Percentiles rank a stretch among this genome's conserved stretches.
Conservation (phyloP, 92 coral and sea anemone species). For the Plumapathes pennacea region DNA sequence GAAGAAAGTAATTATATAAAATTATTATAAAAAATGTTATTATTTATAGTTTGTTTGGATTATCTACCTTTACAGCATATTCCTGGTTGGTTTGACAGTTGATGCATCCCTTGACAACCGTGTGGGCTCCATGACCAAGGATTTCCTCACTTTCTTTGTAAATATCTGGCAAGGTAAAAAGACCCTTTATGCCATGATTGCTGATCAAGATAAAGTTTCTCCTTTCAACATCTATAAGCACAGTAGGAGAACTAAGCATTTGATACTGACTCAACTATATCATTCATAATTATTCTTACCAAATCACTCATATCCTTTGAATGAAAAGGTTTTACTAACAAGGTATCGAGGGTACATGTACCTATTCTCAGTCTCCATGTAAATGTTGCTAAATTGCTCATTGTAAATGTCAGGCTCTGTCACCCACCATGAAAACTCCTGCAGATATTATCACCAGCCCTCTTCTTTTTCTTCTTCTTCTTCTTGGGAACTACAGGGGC, state of each 20-base stretch:
- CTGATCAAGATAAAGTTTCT: background rate
- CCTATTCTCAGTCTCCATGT: background rate
- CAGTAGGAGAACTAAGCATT: too few relatives aligned
- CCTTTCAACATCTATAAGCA: too few relatives aligned
- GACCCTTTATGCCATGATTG: background rate
- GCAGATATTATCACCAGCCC: conserved; percentile 72
- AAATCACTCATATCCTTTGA: background rate
- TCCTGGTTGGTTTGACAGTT: conserved; percentile 73
- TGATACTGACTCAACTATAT: too few relatives aligned
- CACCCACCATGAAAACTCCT: conserved; percentile 72
- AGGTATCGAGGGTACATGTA: too few relatives aligned
- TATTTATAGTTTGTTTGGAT: too few relatives aligned
- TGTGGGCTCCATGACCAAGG: conserved; percentile 77
- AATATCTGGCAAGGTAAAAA: conserved; percentile 39
- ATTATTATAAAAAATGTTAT: too few relatives aligned
- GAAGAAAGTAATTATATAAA: too few relatives aligned
- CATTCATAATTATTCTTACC: too few relatives aligned
- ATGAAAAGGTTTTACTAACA: background rate
- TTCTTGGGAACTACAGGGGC: conserved; percentile 49
- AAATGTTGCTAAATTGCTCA: background rate
- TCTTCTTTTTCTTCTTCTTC: conserved; percentile 79
- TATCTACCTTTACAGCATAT: conserved; percentile 76
- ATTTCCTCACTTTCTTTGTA: conserved; percentile 71
- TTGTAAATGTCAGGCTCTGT: background rate
- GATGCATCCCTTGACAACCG: conserved; percentile 73